Percentiles rank a stretch among this genome's conserved stretches.
Conservation (phyloP, 2,797 vertebrate species). For the Notoglanidium macrostoma region DNA sequence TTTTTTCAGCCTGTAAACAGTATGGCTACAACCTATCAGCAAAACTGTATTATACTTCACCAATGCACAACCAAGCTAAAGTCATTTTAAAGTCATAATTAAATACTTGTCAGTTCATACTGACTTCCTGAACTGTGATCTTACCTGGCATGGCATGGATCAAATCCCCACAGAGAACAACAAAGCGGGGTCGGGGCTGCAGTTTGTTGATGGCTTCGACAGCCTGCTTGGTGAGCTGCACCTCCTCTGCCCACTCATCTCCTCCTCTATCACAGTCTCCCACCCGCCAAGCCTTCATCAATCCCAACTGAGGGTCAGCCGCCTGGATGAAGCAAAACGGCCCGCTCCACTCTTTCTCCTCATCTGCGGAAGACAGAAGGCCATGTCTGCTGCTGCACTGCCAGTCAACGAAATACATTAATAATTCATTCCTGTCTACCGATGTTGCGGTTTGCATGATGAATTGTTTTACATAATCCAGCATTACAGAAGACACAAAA, state of each 20-base stretch:
- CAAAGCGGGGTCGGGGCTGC: slow-evolving; percentile 84
- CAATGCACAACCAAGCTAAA: neutral
- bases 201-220: slow-evolving; percentile 86
- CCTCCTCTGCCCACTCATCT: slow-evolving; percentile 90
- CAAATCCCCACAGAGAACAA: slow-evolving; percentile 92
- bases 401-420: slow-evolving; percentile 50
- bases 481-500: slow-evolving; percentile 48
- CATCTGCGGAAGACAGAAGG: slow-evolving; percentile 68
- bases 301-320: slow-evolving; percentile 94
- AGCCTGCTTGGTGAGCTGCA: slow-evolving; percentile 82
- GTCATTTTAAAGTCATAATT: neutral
- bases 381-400: neutral
- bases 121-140: neutral
- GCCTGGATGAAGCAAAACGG: slow-evolving; percentile 95
- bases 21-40: neutral
- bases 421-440: slow-evolving; percentile 60
- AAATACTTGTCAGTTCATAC: neutral
- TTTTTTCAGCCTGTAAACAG: neutral
- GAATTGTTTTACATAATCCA: slow-evolving; percentile 64
- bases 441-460: slow-evolving; percentile 49
- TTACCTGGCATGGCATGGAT: slow-evolving; percentile 95
- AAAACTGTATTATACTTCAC: neutral
- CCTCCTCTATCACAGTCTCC: slow-evolving; percentile 81
- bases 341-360: slow-evolving; percentile 84
- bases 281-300: slow-evolving; percentile 91